Evolutionary conservation across 2,113 vertebrate genomes (phyloP), one percentile per base, ranked within the genome.

Genomic region (Trogon surrucura): DNA sequence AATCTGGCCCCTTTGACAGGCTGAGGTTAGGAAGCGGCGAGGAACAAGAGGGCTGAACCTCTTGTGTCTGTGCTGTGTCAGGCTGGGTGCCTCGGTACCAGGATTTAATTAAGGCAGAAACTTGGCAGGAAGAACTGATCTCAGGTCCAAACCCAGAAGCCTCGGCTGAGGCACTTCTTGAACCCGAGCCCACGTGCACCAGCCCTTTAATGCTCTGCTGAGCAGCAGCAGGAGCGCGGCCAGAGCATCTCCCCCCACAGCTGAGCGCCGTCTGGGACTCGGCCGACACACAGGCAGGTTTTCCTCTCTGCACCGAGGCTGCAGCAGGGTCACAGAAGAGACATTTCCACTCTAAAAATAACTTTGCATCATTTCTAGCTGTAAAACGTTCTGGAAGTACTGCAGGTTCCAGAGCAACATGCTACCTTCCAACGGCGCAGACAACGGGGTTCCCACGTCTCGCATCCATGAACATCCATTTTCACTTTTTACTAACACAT

Each of bases 91-190:
- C 65, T n/a, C 79, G 19, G 1, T 2, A 16, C 32, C 30, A 15
- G 27, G 8, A 30, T 3, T 57, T 81, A 74, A 5, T 1, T 5
- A 38, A 58, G 26, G 65, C 48, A 93, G n/a, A 38, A 57, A 29
- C 23, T 12, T 75, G 80, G 95, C 81, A 94, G 44, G 51, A 53
- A 70, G 38, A 44, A 0, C 48, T 5, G 2, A 8, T 6, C 57
- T 44, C 32, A 13, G 70, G 32, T 27, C 38, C 96, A 91, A 41
- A 48, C 14, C 41, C 19, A 32, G 50, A 67, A n/a, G 34, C 1
- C 47, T 1, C 4, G 79, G 53, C 79, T 34, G 51, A 54, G 53
- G 0, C 0, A 0, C 9, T 64, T 6, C 82, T 34, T 38, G 71
- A 77, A 15, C 8, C 34, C 0, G 0, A 84, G 77, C 38, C 70